A percentile compares a stretch with the other conserved stretches of the same genome.
These are phyloP conservation scores for Drosophila merina DNA, from an alignment of 2,888 invertebrate species.

Conservation along the genomic window DNA sequence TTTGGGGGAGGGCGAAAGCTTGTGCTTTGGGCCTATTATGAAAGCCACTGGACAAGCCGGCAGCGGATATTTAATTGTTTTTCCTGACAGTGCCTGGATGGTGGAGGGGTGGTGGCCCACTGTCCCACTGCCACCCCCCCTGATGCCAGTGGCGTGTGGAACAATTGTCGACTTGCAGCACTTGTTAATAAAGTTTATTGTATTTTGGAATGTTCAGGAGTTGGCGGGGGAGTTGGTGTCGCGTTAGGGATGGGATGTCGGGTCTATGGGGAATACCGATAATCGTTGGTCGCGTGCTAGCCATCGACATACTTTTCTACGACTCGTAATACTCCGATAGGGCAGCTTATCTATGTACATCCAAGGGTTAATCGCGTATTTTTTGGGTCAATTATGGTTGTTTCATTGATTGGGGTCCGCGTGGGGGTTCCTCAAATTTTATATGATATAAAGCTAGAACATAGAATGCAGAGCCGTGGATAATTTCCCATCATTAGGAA, in stretches of 20 bases:
- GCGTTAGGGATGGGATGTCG: not conserved
- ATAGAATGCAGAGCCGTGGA: too few relatives aligned
- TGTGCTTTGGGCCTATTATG: slow-evolving; percentile 48
- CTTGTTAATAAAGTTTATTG: slow-evolving; percentile 64
- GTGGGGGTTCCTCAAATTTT: too few relatives aligned
- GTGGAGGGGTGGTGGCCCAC: not conserved
- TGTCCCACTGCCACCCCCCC: not conserved
- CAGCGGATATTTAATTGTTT: slow-evolving; percentile 71
- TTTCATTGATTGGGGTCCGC: too few relatives aligned
- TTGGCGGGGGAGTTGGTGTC: not conserved
- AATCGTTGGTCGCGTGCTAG: slow-evolving; percentile 37
- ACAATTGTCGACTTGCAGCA: slow-evolving; percentile 26
- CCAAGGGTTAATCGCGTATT: slow-evolving; percentile 18
- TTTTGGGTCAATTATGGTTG: slow-evolving; percentile 9
- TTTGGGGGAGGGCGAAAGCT: slow-evolving; percentile 5
- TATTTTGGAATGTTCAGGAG: slow-evolving; percentile 31
- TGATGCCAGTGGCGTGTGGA: slow-evolving; percentile 32
- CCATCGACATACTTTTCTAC: slow-evolving; percentile 45
- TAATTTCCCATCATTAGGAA: slow-evolving; percentile 14
- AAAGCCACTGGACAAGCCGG: slow-evolving; percentile 47
- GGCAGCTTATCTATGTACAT: slow-evolving; percentile 1
- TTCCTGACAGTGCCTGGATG: slow-evolving; percentile 13
- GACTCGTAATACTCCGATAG: slow-evolving; percentile 8
- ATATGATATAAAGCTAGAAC: too few relatives aligned
- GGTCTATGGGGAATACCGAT: slow-evolving; percentile 5